These are phyloP conservation scores for Pseudobourletiella spinata DNA, from an alignment of 1,140 invertebrate species.

Conservation along the genomic window DNA sequence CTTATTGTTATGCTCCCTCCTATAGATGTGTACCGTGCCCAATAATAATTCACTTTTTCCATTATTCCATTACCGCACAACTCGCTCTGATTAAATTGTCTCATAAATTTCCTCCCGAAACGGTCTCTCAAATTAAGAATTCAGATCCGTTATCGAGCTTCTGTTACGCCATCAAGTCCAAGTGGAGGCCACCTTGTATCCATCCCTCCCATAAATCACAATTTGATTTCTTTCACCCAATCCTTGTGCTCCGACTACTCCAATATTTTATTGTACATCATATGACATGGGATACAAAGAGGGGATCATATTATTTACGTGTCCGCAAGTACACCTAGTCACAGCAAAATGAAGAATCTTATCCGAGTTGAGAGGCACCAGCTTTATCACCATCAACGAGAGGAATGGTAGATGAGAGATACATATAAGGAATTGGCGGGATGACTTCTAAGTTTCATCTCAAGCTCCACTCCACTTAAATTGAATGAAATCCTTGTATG, in stretches of 20 bases:
- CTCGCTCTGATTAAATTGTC: conserved; percentile 6
- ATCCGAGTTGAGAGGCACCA: no score
- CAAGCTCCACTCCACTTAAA: no score
- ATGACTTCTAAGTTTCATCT: no score
- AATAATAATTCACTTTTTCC: conserved; percentile 6
- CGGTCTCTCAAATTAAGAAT: conserved; percentile 6
- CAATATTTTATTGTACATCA: neutral
- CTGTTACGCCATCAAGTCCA: neutral
- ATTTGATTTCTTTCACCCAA: neutral
- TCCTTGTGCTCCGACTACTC: neutral
- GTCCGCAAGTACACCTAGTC: no score
- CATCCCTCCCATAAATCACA: neutral
- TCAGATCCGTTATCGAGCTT: conserved; percentile 5
- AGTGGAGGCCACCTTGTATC: conserved; percentile 2
- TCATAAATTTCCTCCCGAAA: neutral
- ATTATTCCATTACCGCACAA: conserved; percentile 6
- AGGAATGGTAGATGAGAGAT: no score
- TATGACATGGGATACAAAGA: neutral
- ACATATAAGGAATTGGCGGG: no score
- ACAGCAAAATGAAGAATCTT: no score
- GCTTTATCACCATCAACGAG: no score
- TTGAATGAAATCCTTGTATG: no score
- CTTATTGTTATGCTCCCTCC: no score
- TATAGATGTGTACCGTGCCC: no score
- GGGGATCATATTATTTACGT: no score